These are phyloP conservation scores for Chironomus riparius DNA, from an alignment of 2,888 invertebrate genomes.

Conservation along the genomic window DNA sequence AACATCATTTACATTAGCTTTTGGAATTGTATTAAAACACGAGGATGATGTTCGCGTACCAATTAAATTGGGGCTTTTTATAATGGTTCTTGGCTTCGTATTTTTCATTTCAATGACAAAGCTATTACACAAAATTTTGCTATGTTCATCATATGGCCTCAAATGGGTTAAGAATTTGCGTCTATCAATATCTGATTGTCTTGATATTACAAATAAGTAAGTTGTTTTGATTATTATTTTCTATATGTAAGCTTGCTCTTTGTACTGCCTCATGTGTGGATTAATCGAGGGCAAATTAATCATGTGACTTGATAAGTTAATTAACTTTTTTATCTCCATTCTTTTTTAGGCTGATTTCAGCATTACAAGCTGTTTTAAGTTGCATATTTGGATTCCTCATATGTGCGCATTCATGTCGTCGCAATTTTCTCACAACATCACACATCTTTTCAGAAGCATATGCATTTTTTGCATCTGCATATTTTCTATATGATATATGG, in stretches of 20 bases:
- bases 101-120: constrained; percentile 1
- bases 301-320: background rate
- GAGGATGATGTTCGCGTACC: background rate
- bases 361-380: constrained; percentile 7
- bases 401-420: constrained; percentile 12
- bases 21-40: background rate
- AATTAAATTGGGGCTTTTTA: background rate
- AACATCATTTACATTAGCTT: constrained; percentile 4
- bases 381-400: constrained; percentile 12
- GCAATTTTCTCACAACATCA: constrained; percentile 19
- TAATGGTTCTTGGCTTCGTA: background rate
- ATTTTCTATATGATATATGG: constrained; percentile 22
- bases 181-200: background rate
- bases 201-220: constrained; percentile 21
- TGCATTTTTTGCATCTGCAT: constrained; percentile 18
- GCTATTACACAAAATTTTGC: background rate
- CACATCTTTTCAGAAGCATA: constrained; percentile 21
- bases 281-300: background rate
- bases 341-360: constrained; percentile 21
- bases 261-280: background rate
- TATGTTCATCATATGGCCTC: background rate
- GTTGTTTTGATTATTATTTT: background rate
- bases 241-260: background rate
- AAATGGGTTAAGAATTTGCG: constrained; percentile 1
- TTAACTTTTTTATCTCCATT: background rate